These are phyloP conservation scores for Elmis aenea DNA, from an alignment of 2,888 invertebrate genomes.

Conservation along the genomic window DNA sequence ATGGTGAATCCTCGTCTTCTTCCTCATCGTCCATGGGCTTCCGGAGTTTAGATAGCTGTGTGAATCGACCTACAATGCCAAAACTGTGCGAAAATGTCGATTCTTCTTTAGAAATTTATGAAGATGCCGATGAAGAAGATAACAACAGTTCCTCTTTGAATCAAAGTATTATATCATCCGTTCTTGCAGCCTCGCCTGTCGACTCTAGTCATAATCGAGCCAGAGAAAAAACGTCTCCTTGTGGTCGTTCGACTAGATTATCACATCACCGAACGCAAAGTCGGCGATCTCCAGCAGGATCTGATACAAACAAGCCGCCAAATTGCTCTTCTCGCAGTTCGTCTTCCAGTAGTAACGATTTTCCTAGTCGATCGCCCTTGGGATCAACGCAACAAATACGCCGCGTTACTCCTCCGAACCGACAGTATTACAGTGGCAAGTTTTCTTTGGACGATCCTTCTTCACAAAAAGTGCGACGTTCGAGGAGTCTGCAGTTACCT, in stretches of 20 bases:
- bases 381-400: conserved; percentile 29
- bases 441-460: conserved; percentile 28
- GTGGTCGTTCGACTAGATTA: conserved; percentile 33
- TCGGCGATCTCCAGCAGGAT: conserved; percentile 40
- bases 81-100: conserved; percentile 51
- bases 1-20: conserved; percentile 52
- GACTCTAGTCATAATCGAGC: conserved; percentile 31
- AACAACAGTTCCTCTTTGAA: conserved; percentile 49
- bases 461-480: conserved; percentile 46
- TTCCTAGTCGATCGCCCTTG: conserved; percentile 35
- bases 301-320: conserved; percentile 38
- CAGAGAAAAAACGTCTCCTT: conserved; percentile 40
- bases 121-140: conserved; percentile 50
- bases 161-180: conserved; percentile 41
- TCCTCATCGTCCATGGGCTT: conserved; percentile 58
- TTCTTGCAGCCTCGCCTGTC: conserved; percentile 35
- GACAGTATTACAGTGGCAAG: conserved; percentile 24
- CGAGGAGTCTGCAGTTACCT: conserved; percentile 60
- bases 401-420: conserved; percentile 25
- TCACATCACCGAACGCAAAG: conserved; percentile 34
- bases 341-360: conserved; percentile 40
- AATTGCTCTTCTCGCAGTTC: conserved; percentile 33
- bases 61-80: conserved; percentile 45
- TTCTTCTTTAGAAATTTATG: conserved; percentile 47
- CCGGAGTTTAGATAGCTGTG: conserved; percentile 57